A percentile compares a stretch with the other conserved stretches of the same genome.
Conservation (phyloP, 1,140 invertebrate genomes). For the Papilio xuthus region DNA sequence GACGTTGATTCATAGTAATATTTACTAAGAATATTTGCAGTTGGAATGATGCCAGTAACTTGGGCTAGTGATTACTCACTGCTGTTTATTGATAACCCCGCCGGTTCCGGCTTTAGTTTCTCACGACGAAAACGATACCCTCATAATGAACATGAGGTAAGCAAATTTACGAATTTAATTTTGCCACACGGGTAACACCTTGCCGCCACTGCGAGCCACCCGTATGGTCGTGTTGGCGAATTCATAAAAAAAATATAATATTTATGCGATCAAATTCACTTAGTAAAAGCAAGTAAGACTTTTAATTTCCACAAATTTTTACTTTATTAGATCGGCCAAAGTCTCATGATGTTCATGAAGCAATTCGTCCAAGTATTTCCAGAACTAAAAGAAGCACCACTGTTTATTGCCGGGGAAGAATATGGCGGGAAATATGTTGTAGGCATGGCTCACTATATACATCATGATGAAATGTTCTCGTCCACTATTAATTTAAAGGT, state of each 20-base stretch:
- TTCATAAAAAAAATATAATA: no score
- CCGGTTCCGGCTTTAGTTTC: conserved; percentile 88
- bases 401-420: conserved; percentile 35
- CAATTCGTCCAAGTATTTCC: conserved; percentile 35
- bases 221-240: no score
- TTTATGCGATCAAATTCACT: no score
- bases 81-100: conserved; percentile 92
- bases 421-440: conserved; percentile 22
- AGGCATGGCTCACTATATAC: conserved; percentile 21
- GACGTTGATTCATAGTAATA: neutral
- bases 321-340: neutral
- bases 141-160: conserved; percentile 84
- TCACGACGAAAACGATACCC: conserved; percentile 82
- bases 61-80: conserved; percentile 87
- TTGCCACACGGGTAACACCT: neutral
- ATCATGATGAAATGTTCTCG: conserved; percentile 5
- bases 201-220: no score
- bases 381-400: conserved; percentile 26
- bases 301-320: neutral
- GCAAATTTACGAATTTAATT: conserved; percentile 44
- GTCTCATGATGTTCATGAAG: conserved; percentile 15
- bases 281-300: no score
- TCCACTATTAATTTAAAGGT: conserved; percentile 22
- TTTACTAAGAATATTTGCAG: conserved; percentile 34
- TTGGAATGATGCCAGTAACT: conserved; percentile 72